Evolutionary conservation across 1,140 invertebrate species (phyloP).

Genomic region (Arctopsyche grandis): DNA sequence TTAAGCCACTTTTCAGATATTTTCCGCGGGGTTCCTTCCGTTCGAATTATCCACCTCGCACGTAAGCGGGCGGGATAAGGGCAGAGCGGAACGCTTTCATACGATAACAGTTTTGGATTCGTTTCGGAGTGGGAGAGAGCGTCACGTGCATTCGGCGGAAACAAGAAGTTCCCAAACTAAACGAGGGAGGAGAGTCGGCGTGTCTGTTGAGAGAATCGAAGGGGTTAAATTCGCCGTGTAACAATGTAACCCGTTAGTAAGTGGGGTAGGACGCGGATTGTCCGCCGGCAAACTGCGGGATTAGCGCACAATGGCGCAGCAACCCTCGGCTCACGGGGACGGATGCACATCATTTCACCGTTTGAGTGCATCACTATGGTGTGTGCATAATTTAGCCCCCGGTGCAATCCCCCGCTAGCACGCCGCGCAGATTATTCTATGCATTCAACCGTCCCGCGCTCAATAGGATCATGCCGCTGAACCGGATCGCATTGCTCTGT

Average conservation of each 20-base stretch:
- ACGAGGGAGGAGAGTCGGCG: too few species aligned
- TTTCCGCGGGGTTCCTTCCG: too few species aligned
- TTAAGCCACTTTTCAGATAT: too few species aligned
- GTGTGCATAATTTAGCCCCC: slow-evolving; percentile 18
- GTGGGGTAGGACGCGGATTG: background rate
- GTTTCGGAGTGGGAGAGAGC: too few species aligned
- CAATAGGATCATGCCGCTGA: slow-evolving; percentile 7
- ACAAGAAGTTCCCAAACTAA: too few species aligned
- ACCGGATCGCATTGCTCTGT: background rate
- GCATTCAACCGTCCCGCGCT: slow-evolving; percentile 14
- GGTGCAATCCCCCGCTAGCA: slow-evolving; percentile 6
- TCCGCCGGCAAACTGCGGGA: slow-evolving; percentile 17
- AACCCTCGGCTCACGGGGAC: background rate
- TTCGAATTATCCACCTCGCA: too few species aligned
- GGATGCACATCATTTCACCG: slow-evolving; percentile 30
- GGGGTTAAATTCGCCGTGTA: slow-evolving; percentile 22
- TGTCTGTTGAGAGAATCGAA: background rate
- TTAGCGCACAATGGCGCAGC: slow-evolving; percentile 22
- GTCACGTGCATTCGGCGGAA: too few species aligned
- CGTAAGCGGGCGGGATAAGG: too few species aligned
- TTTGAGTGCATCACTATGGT: slow-evolving; percentile 20
- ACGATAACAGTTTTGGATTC: too few species aligned
- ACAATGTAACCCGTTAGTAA: slow-evolving; percentile 22
- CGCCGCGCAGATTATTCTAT: slow-evolving; percentile 25
- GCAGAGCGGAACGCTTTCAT: too few species aligned